Evolutionary conservation across 2,888 invertebrate species (phyloP), one percentile per base, ranked within the genome.

Genomic region (Yponomeuta plumbellus): DNA sequence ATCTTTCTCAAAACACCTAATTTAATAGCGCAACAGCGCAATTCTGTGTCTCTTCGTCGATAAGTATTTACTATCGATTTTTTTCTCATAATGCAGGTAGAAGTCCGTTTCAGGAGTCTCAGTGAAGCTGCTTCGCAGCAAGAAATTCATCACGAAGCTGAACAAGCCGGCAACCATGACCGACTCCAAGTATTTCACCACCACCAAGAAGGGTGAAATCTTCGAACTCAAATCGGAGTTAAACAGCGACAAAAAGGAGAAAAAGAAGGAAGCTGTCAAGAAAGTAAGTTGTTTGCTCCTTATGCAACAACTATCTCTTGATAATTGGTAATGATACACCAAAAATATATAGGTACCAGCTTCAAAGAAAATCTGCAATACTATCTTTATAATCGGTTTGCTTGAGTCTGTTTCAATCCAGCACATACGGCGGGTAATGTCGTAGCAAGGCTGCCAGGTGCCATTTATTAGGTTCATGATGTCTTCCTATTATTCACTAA

Each of bases 191-290:
- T 99, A 99, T 91, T 99, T 99, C 85, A 99, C 99, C 11, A 99
- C 99, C 70, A 99, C 99, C 70, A 99, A 99, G 88, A 99, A 99
- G 88, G 99, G 99, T 75, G 99, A 99, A 92, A 99, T 99, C 81
- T 99, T 99, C 91, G 99, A 99, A 91, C 92, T 99, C 67, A 99
- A 99, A 86, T 98, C 98, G 8, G 99, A 99, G 87, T 92, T 99
- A 67, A 99, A 99, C 86, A 99, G 98, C 93, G 99, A 99, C 83
- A 99, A 99, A 86, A 99, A 99, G 79, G 99, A 99, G 80, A 99
- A 99, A 92, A 99, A 99, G 86, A 97, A 99, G 82, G 99, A 99
- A 89, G 99, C 99, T 65, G 99, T 99, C 0, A 99, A 99, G 86
- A 99, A 99, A 94, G 99, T 98, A 86, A 92, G 44, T 52, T 13